Percentiles rank a stretch among this genome's conserved stretches.
Conservation (phyloP, 2,888 invertebrate genomes). For the Ochropleura leucogaster region DNA sequence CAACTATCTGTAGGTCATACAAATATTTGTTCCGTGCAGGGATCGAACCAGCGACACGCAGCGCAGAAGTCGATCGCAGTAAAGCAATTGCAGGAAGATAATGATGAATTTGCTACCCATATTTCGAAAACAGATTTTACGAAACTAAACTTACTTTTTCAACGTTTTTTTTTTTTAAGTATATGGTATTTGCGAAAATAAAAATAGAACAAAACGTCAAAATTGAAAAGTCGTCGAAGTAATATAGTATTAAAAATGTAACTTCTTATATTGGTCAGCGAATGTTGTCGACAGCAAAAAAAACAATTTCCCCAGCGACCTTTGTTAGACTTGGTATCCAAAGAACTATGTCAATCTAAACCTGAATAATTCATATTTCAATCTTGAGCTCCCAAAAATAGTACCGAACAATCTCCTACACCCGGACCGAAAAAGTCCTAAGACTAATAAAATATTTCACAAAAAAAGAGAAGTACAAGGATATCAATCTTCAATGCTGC, state of each 20-base stretch:
- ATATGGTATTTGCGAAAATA: background rate
- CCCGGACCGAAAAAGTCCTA: constrained; percentile 23
- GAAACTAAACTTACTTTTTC: too few relatives aligned
- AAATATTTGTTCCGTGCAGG: too few relatives aligned
- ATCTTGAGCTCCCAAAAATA: constrained; percentile 40
- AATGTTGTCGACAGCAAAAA: constrained; percentile 10
- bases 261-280: constrained; percentile 8
- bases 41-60: too few relatives aligned
- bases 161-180: background rate
- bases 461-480: constrained; percentile 71
- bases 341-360: constrained; percentile 43
- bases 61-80: too few relatives aligned
- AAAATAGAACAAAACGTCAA: background rate
- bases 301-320: constrained; percentile 3
- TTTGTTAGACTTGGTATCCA: constrained; percentile 4
- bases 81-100: too few relatives aligned
- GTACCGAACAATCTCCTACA: constrained; percentile 27
- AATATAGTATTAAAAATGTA: background rate
- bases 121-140: too few relatives aligned
- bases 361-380: constrained; percentile 58
- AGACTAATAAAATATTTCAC: constrained; percentile 66
- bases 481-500: constrained; percentile 85
- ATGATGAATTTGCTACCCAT: too few relatives aligned
- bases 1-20: too few relatives aligned
- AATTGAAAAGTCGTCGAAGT: background rate